Percentiles rank a stretch among this genome's conserved stretches.
Conservation (phyloP, 2,113 vertebrate species). For the Sminthopsis crassicaudata region DNA sequence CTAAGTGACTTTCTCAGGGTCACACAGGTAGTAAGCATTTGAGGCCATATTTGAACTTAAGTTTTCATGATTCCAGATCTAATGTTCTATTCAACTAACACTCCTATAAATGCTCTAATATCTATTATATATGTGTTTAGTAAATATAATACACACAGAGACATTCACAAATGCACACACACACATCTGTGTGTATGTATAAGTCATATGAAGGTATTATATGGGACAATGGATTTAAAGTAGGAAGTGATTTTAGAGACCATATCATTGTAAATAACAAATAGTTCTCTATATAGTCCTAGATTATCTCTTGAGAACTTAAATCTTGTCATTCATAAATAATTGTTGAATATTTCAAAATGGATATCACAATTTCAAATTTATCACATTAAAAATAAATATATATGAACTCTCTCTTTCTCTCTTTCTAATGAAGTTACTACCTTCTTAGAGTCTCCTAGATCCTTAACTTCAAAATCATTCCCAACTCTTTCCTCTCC, state of each 20-base stretch:
- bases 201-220: too few relatives aligned
- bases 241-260: neutral
- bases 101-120: neutral
- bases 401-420: neutral
- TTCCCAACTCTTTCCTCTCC: neutral
- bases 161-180: too few relatives aligned
- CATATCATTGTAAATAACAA: neutral
- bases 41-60: neutral
- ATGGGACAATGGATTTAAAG: neutral
- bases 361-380: neutral
- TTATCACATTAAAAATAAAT: neutral
- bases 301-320: neutral
- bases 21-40: neutral
- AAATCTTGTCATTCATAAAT: neutral
- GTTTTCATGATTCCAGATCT: neutral
- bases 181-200: too few relatives aligned
- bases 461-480: neutral
- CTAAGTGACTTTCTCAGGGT: neutral
- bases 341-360: neutral
- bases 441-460: neutral
- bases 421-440: neutral
- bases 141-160: too few relatives aligned
- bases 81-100: neutral
- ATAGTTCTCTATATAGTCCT: neutral
- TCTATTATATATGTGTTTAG: too few relatives aligned